Evolutionary conservation across 92 coral and sea anemone genomes (phyloP).

Genomic region (Pocillopora meandrina): DNA sequence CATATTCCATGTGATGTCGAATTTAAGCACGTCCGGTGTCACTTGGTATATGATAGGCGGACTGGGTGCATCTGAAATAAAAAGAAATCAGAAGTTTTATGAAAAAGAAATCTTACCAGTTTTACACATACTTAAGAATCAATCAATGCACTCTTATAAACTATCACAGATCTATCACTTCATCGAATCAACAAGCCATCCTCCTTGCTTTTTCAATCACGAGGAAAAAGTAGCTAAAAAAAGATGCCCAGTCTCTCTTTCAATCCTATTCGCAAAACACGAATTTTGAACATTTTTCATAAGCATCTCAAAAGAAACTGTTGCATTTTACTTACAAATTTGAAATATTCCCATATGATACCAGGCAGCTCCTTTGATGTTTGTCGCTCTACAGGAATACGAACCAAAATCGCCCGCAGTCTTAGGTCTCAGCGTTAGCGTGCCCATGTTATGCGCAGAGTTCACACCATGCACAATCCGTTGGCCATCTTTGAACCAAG

Average conservation of each 20-base stretch:
- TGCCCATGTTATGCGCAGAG: slow-evolving; percentile 17
- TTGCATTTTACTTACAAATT: slow-evolving; percentile 23
- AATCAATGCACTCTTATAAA: no score
- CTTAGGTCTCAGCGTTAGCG: slow-evolving; percentile 17
- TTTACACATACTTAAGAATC: no score
- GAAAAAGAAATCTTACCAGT: no score
- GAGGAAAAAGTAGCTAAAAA: no score
- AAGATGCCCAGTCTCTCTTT: no score
- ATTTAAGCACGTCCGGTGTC: slow-evolving; percentile 4
- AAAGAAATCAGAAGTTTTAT: neutral
- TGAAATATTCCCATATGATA: slow-evolving; percentile 28
- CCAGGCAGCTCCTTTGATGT: slow-evolving; percentile 32
- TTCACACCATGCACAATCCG: slow-evolving; percentile 6
- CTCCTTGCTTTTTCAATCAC: no score
- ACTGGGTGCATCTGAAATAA: slow-evolving; percentile 32
- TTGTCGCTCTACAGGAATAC: slow-evolving; percentile 43
- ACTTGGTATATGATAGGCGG: neutral
- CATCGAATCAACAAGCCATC: no score
- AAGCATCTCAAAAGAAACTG: no score
- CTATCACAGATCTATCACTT: no score
- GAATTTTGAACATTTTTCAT: no score
- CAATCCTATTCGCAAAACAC: no score
- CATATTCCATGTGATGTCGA: slow-evolving; percentile 12
- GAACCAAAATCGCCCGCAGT: slow-evolving; percentile 36
- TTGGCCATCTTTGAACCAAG: slow-evolving; percentile 35